A percentile compares a stretch with the other conserved stretches of the same genome.
phyloP scores from a whole-genome alignment of 2,797 vertebrate genomes.

The Pachyuromys duprasi region DNA sequence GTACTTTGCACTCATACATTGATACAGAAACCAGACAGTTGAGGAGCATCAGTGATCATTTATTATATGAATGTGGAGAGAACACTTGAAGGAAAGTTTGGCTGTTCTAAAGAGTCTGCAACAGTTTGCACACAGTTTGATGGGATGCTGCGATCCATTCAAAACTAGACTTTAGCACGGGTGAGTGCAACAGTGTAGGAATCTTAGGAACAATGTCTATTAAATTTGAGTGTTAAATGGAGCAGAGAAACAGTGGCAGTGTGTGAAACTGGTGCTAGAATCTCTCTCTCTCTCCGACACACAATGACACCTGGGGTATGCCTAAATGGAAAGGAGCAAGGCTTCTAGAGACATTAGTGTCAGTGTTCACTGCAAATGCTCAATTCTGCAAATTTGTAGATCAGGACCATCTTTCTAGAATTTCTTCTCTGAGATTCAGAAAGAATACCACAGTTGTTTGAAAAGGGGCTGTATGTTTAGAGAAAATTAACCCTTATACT shows the following conservation, averaged over 20 bases:
- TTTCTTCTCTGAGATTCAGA: not conserved
- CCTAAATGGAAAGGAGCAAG: not conserved
- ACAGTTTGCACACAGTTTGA: conserved; percentile 28
- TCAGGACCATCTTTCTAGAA: not conserved
- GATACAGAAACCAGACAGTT: conserved; percentile 59
- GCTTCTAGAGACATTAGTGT: not conserved
- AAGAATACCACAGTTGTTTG: not conserved
- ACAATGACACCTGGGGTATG: not conserved
- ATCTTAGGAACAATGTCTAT: not conserved
- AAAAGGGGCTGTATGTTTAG: not conserved
- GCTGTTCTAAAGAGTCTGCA: conserved; percentile 22
- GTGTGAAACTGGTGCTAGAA: not conserved
- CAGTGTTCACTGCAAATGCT: not conserved
- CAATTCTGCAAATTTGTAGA: not conserved
- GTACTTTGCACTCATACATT: conserved; percentile 63
- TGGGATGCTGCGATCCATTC: conserved; percentile 14
- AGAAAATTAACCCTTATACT: not conserved
- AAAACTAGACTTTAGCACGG: not conserved
- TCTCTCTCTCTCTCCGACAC: not conserved
- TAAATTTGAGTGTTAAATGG: not conserved
- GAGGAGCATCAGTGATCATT: conserved; percentile 58
- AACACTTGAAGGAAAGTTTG: conserved; percentile 42
- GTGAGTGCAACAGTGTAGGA: not conserved
- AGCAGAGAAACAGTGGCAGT: not conserved
- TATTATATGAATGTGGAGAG: conserved; percentile 39